A percentile compares a stretch with the other conserved stretches of the same genome.
phyloP scores from a whole-genome alignment of 2,888 invertebrate genomes.

The Cheilosia grossa region DNA sequence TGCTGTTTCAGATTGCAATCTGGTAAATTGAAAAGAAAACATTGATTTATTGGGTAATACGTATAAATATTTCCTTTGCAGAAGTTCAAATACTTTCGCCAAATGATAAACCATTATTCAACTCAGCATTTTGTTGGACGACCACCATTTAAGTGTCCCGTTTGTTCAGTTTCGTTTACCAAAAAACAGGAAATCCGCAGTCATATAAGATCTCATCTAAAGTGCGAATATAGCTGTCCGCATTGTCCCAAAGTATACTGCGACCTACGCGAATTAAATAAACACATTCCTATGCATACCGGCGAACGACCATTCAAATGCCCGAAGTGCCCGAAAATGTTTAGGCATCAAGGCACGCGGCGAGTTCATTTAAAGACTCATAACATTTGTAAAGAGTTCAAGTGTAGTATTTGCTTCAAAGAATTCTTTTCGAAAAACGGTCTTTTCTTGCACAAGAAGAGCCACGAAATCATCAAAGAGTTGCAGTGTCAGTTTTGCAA shows the following conservation, averaged over 20 bases:
- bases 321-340: conserved; percentile 9
- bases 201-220: conserved; percentile 22
- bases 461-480: conserved; percentile 17
- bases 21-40: neutral
- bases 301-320: conserved; percentile 44
- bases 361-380: conserved; percentile 28
- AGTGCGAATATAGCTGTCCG: conserved; percentile 26
- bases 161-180: neutral
- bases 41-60: neutral
- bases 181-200: neutral
- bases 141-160: conserved; percentile 13
- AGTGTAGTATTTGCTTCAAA: conserved; percentile 23
- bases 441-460: conserved; percentile 31
- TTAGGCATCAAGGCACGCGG: conserved; percentile 10
- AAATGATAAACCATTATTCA: conserved; percentile 13
- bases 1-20: neutral
- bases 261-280: conserved; percentile 4
- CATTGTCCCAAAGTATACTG: conserved; percentile 5
- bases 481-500: conserved; percentile 20
- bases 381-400: conserved; percentile 19
- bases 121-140: neutral
- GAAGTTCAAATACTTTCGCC: conserved; percentile 16
- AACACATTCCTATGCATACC: conserved; percentile 25
- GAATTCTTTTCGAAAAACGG: conserved; percentile 49
- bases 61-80: neutral